These are phyloP conservation scores for Cephalopachus bancanus DNA, from an alignment of 2,797 vertebrate genomes.

Conservation along the genomic window DNA sequence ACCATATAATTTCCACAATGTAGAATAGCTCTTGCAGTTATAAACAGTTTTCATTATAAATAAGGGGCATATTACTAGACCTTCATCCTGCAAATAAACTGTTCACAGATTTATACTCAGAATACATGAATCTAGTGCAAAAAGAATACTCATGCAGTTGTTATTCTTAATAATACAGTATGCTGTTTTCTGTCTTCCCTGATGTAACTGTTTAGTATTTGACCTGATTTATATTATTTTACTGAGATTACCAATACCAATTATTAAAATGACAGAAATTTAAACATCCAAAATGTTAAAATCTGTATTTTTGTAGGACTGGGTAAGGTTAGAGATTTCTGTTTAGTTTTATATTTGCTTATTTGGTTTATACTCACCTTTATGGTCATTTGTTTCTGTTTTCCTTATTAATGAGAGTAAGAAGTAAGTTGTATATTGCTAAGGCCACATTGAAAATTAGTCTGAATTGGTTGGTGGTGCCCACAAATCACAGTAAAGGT, in stretches of 20 bases:
- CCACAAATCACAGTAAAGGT: background rate
- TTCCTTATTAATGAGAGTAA: background rate
- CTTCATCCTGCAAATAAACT: background rate
- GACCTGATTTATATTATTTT: constrained; percentile 9
- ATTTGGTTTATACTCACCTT: background rate
- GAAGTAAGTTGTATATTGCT: background rate
- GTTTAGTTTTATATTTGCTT: background rate
- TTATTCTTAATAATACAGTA: background rate
- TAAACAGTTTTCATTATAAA: constrained; percentile 3
- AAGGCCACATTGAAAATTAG: background rate
- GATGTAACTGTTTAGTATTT: background rate
- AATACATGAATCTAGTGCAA: background rate
- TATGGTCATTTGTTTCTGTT: background rate
- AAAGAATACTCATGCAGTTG: background rate
- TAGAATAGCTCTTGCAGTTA: background rate
- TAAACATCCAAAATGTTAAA: constrained; percentile 50
- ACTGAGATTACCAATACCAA: constrained; percentile 16
- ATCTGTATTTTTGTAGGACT: background rate
- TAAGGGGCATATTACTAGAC: background rate
- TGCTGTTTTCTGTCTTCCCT: constrained; percentile 37
- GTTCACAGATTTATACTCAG: background rate
- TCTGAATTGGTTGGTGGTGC: background rate
- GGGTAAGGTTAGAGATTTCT: constrained; percentile 41
- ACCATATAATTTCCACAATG: background rate
- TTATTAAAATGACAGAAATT: constrained; percentile 37